A percentile compares a stretch with the other conserved stretches of the same genome.
These are phyloP conservation scores for Himalopsyche anomala DNA, from an alignment of 2,888 invertebrate genomes.

Conservation along the genomic window DNA sequence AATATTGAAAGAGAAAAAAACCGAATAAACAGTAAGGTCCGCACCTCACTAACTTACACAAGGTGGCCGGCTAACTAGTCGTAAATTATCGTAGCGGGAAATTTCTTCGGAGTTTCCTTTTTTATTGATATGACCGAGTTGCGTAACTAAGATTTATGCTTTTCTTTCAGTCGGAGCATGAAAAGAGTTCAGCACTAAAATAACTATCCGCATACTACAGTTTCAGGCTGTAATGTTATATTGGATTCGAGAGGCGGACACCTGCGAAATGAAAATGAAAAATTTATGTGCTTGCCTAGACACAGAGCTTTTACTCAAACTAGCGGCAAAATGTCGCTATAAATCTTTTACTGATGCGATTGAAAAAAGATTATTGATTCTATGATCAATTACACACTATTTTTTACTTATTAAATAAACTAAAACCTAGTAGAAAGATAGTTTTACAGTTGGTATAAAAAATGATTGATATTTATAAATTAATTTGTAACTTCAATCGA, in stretches of 20 bases:
- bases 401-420: too few relatives aligned
- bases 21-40: conserved; percentile 8
- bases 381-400: too few relatives aligned
- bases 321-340: not conserved
- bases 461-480: too few relatives aligned
- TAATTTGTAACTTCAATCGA: too few relatives aligned
- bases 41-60: conserved; percentile 46
- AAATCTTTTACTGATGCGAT: too few relatives aligned
- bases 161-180: conserved; percentile 48
- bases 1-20: conserved; percentile 18
- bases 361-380: too few relatives aligned
- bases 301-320: not conserved
- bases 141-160: conserved; percentile 61
- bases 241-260: conserved; percentile 57
- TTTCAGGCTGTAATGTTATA: conserved; percentile 49
- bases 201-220: conserved; percentile 54
- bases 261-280: conserved; percentile 57
- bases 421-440: too few relatives aligned
- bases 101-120: conserved; percentile 55
- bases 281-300: not conserved
- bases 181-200: conserved; percentile 55
- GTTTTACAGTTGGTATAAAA: too few relatives aligned
- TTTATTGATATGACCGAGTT: conserved; percentile 62
- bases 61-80: conserved; percentile 45
- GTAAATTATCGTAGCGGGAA: conserved; percentile 54